Percentiles rank a stretch among this genome's conserved stretches.
Evolutionary conservation across 2,888 invertebrate genomes (phyloP).

Genomic region (Adela reaumurella): DNA sequence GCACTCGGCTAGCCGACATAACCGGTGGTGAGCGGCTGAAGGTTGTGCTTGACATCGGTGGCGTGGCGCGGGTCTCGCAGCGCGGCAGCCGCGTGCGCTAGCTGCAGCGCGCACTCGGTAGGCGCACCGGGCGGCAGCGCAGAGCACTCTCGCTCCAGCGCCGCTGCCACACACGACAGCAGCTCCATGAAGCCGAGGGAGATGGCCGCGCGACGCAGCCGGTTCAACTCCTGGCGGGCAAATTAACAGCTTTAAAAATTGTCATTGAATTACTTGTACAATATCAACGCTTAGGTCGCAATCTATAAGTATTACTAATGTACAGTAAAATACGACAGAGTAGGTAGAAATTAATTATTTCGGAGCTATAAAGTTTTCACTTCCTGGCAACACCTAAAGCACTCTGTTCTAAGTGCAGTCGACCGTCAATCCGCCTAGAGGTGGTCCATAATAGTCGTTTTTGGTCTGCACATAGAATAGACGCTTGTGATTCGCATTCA

Average conservation of each 20-base stretch:
- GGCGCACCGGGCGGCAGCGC: slow-evolving; percentile 73
- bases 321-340: too few relatives aligned
- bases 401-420: too few relatives aligned
- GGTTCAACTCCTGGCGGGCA: slow-evolving; percentile 81
- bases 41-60: slow-evolving; percentile 38
- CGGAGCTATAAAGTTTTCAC: too few relatives aligned
- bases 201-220: slow-evolving; percentile 84
- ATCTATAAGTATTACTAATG: too few relatives aligned
- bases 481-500: too few relatives aligned
- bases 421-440: too few relatives aligned
- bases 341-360: too few relatives aligned
- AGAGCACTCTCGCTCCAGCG: slow-evolving; percentile 86
- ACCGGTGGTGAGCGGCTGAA: slow-evolving; percentile 40
- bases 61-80: slow-evolving; percentile 67
- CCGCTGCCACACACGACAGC: slow-evolving; percentile 77
- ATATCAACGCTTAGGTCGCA: too few relatives aligned
- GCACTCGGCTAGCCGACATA: slow-evolving; percentile 62
- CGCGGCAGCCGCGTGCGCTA: slow-evolving; percentile 83
- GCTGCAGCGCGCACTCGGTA: slow-evolving; percentile 84
- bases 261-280: too few relatives aligned
- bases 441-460: too few relatives aligned
- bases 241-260: slow-evolving; percentile 2
- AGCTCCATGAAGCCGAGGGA: slow-evolving; percentile 89
- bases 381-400: too few relatives aligned
- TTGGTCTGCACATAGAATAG: too few relatives aligned